Evolutionary conservation across 2,113 vertebrate genomes (phyloP).

Genomic region (Platanista minor): DNA sequence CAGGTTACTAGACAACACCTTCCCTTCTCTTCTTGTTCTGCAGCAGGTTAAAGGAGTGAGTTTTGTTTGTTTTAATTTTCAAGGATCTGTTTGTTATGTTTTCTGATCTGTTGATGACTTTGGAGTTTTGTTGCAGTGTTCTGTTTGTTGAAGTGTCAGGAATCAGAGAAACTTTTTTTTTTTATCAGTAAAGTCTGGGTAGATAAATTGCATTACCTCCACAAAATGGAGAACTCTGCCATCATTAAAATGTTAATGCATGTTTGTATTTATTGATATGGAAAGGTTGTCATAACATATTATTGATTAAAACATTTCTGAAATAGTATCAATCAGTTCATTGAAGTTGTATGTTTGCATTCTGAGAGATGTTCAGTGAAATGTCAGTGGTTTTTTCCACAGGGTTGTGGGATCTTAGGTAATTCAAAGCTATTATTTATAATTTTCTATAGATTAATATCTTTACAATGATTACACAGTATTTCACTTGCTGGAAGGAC

Average conservation of each 20-base stretch:
- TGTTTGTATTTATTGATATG: conserved; percentile 31
- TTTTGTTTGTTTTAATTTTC: conserved; percentile 4
- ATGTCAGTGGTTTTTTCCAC: background rate
- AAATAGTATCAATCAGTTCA: conserved; percentile 19
- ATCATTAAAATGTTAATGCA: conserved; percentile 44
- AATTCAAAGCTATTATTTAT: background rate
- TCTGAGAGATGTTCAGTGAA: background rate
- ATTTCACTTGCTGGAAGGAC: background rate
- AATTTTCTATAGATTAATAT: conserved; percentile 2
- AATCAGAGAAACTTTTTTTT: conserved; percentile 28
- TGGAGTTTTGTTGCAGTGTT: background rate
- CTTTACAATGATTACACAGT: background rate
- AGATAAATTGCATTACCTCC: conserved; percentile 30
- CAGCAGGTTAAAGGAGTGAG: background rate
- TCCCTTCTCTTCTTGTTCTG: background rate
- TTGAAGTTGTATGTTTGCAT: background rate
- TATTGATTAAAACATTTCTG: conserved; percentile 33
- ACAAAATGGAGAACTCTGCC: background rate
- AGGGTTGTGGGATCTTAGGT: background rate
- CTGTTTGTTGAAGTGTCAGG: conserved; percentile 11
- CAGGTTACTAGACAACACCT: background rate
- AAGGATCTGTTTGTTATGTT: background rate
- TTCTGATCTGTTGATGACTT: background rate
- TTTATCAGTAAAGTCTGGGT: background rate
- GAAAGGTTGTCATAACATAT: background rate